Base-by-base conservation (phyloP, 2,888 invertebrate species). In the Dolomedes plantarius region DNA sequence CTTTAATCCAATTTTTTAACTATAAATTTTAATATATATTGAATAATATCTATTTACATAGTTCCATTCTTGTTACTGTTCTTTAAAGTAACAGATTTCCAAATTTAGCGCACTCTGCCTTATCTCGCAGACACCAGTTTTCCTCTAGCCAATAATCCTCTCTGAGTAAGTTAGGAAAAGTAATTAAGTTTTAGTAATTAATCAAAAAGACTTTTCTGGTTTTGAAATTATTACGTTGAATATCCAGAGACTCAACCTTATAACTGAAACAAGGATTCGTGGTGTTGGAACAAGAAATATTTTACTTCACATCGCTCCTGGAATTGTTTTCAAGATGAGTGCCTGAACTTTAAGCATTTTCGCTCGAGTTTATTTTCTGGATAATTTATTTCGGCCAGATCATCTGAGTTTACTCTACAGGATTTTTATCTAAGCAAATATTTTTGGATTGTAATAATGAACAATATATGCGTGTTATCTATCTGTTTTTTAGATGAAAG, bases 201-300 rank as follows among this genome's bases (percentile, higher is more conserved):
- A 56, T 56, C 56, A 56, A 56, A 56, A 56, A 56, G 56, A 56
- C 56, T 56, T 56, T 56, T 56, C 56, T 56, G 56, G 56, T 56
- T 56, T 56, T 56, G 56, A 56, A 56, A 56, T 56, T 56, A 56
- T 56, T 23, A 56, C 3, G 56, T 56, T 56, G 23, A 23, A 56
- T 56, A 56, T 23, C 23, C 56, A 23, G 23, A 56, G 19, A 56
- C 5, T n/a, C n/a, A 23, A 23, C 16, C 16, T 23, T 23, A 23
- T 56, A 5, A 6, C 16, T 3, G 56, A 56, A 23, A 23, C 56
- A 56, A 56, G 19, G 56, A 19, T 56, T 23, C 23, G 56, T 5
- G 16, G 11, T 23, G 23, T 11, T 23, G 16, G 3, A 56, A 23
- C 19, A 56, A 56, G 56, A 56, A 56, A 56, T 56, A 16, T 56